Evolutionary conservation across 2,113 vertebrate species (phyloP).

Genomic region (Phylloscopus trochilus): DNA sequence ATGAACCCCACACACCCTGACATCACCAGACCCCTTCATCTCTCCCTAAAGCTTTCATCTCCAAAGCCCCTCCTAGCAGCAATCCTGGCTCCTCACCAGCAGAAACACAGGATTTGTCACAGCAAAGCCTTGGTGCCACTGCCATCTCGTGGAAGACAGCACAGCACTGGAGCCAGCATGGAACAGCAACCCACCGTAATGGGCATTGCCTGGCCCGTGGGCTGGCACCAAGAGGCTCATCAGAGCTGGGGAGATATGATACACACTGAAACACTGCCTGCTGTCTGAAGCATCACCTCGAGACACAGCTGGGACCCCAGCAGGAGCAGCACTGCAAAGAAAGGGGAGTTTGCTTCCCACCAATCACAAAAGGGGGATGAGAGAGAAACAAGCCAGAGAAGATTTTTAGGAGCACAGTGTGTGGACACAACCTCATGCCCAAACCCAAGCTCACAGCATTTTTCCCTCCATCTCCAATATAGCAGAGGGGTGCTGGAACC

Average conservation of each 20-base stretch:
- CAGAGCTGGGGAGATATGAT: neutral
- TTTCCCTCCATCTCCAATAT: neutral
- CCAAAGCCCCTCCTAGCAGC: neutral
- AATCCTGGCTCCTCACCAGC: neutral
- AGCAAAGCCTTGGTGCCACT: neutral
- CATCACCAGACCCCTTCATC: neutral
- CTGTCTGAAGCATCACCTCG: fast-evolving
- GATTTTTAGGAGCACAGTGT: neutral
- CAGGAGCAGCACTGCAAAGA: neutral
- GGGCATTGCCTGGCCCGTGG: neutral
- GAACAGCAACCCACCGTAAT: neutral
- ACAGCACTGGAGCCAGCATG: fast-evolving
- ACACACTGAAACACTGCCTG: neutral
- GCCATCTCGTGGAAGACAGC: constrained; percentile 54
- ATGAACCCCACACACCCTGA: fast-evolving
- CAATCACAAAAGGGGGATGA: fast-evolving
- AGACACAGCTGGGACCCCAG: neutral
- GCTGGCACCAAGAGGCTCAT: neutral
- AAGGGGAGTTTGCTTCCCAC: neutral
- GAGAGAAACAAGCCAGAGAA: neutral
- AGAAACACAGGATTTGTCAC: neutral
- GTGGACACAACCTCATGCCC: neutral
- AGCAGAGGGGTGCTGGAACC: neutral
- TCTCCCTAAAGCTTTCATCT: neutral
- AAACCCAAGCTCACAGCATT: neutral